phyloP scores from a whole-genome alignment of 2,797 vertebrate genomes.

The Nyctibius grandis region DNA sequence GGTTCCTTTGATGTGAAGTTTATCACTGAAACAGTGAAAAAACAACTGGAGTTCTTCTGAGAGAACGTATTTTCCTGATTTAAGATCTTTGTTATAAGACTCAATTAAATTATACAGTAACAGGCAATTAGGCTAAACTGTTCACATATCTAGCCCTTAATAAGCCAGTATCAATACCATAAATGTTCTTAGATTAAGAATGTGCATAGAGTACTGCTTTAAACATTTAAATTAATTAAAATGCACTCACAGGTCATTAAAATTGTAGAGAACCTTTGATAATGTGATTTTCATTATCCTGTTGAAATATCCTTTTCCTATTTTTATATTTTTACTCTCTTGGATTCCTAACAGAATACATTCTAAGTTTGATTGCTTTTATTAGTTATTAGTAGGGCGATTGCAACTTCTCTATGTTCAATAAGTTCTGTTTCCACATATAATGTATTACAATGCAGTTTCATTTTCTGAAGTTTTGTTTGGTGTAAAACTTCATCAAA shows the following conservation, averaged over 20 bases:
- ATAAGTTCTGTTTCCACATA: not conserved
- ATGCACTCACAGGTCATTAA: not conserved
- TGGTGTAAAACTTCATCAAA: not conserved
- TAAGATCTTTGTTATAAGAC: not conserved
- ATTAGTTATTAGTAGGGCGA: not conserved
- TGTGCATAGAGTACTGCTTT: not conserved
- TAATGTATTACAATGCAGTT: not conserved
- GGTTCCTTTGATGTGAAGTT: not conserved
- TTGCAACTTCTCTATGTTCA: not conserved
- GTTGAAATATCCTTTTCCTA: not conserved
- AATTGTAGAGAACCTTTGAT: not conserved
- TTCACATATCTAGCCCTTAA: slow-evolving; percentile 1
- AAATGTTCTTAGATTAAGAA: not conserved
- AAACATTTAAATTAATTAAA: slow-evolving; percentile 37
- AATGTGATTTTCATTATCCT: not conserved
- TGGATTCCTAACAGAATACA: not conserved
- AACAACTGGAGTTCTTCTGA: not conserved
- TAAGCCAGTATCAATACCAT: not conserved
- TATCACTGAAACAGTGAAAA: not conserved
- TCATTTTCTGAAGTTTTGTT: not conserved
- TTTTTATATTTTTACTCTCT: not conserved
- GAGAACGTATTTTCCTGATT: not conserved
- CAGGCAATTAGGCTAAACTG: slow-evolving; percentile 5
- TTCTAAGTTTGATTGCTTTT: not conserved
- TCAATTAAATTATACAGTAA: not conserved